Base-by-base conservation (phyloP, 2,113 vertebrate genomes). In the Phyllostomus hastatus region DNA sequence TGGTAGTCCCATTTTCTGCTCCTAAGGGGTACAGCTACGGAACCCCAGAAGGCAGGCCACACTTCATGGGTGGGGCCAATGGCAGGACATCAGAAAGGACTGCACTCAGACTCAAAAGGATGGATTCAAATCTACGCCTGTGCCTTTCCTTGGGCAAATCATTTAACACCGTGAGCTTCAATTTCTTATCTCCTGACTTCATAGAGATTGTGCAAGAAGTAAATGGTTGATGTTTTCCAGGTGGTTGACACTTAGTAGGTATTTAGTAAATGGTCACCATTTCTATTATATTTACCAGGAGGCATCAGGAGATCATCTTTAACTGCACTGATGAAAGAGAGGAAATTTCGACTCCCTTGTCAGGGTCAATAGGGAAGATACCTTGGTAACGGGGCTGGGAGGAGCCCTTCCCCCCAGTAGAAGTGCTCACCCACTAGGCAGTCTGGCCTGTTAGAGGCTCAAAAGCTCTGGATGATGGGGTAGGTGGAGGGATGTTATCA, bases 41-140 rank as follows among this genome's bases (percentile, higher is more conserved):
- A 33, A 2, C 61, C 57, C 52, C 52, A 12, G 1, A 16, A 19
- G 38, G 33, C 38, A 84, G 70, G 52, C 35, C 19, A 26, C 26
- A 33, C 75, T 31, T 16, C 0, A 0, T 24, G 38, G 50, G 5
- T 7, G 35, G 35, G 1, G 7, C 33, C 57, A 61, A 8, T 0
- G 15, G 20, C 64, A 22, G 17, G 38, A 38, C 69, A 4, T 57
- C 61, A 10, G 7, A n/a, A 26, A 26, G 38, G 54, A n/a, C 16
- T 5, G 26, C 0, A 0, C n/a, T 66, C 22, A 12, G 22, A 75
- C 41, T 69, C 48, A 66, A 3, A 3, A 12, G 83, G 26, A 73
- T 86, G 72, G 22, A 16, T 15, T 91, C 35, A 1, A 70, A n/a
- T 10, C 50, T 31, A 54, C 1, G 33, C 41, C 28, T 2, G 31